Conservation (phyloP, 1,140 invertebrate species). For the Magallana ariakensis region DNA sequence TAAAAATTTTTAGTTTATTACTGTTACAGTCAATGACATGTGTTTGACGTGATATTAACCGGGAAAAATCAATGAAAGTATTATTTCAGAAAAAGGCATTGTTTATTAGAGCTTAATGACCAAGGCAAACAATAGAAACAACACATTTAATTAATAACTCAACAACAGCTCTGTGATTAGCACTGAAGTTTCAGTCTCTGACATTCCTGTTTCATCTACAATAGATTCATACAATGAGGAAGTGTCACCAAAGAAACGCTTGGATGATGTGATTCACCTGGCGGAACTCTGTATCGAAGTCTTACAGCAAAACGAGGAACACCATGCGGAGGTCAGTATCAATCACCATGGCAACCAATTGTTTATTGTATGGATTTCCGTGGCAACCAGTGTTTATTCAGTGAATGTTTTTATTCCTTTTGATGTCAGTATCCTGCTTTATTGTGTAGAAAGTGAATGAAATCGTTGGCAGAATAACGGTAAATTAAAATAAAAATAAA, state of each 20-base stretch:
- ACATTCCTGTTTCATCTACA: no score
- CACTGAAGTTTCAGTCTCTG: no score
- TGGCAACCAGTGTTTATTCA: neutral
- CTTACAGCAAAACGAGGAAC: conserved; percentile 99
- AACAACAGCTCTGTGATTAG: no score
- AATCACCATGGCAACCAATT: neutral
- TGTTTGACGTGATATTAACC: no score
- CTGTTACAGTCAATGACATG: no score
- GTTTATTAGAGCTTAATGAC: no score
- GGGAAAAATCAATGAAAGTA: no score
- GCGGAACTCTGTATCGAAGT: conserved; percentile 99
- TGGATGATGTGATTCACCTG: conserved; percentile 97
- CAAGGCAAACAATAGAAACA: no score
- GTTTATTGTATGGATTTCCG: neutral
- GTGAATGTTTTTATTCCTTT: neutral
- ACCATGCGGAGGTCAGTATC: conserved; percentile 95
- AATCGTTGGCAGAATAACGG: neutral
- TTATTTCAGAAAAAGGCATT: no score
- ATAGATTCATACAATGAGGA: conserved; percentile 70
- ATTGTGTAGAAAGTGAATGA: conserved; percentile 12
- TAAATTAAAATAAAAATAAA: no score
- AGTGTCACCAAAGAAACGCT: conserved; percentile 83
- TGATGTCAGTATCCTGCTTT: conserved; percentile 1
- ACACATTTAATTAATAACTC: no score
- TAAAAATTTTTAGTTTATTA: no score